A percentile compares a stretch with the other conserved stretches of the same genome.
phyloP scores from a whole-genome alignment of 2,797 vertebrate genomes.

The Spheniscus humboldti region DNA sequence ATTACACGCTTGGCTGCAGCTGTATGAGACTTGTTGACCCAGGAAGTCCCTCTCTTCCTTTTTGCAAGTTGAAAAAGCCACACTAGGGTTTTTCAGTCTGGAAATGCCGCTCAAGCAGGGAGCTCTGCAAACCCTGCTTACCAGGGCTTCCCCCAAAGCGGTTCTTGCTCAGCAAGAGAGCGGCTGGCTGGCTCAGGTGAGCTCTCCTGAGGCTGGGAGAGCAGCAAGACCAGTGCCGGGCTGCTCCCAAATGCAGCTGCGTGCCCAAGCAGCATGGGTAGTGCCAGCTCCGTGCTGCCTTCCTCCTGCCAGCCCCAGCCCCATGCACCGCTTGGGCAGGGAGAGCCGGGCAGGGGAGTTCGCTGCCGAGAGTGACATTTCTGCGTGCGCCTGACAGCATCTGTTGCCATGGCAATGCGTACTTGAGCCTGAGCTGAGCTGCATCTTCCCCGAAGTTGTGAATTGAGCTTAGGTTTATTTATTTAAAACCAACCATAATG shows the following conservation, averaged over 20 bases:
- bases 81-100: neutral
- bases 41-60: neutral
- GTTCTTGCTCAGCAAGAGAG: neutral
- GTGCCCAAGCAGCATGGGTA: neutral
- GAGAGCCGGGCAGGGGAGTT: neutral
- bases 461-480: conserved; percentile 70
- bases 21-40: neutral
- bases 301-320: neutral
- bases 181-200: neutral
- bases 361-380: neutral
- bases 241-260: neutral
- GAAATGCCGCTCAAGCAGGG: neutral
- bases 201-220: neutral
- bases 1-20: neutral
- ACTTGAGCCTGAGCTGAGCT: conserved; percentile 38
- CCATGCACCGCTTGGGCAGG: neutral
- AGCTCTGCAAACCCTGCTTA: neutral
- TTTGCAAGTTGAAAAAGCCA: neutral
- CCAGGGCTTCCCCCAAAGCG: neutral
- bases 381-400: conserved; percentile 42
- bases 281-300: neutral
- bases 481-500: conserved; percentile 40
- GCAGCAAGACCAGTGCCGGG: neutral
- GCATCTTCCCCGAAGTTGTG: conserved; percentile 63
- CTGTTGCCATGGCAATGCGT: conserved; percentile 67